A percentile compares a stretch with the other conserved stretches of the same genome.
Conservation (phyloP, 2,797 vertebrate species). For the Iguana delicatissima region DNA sequence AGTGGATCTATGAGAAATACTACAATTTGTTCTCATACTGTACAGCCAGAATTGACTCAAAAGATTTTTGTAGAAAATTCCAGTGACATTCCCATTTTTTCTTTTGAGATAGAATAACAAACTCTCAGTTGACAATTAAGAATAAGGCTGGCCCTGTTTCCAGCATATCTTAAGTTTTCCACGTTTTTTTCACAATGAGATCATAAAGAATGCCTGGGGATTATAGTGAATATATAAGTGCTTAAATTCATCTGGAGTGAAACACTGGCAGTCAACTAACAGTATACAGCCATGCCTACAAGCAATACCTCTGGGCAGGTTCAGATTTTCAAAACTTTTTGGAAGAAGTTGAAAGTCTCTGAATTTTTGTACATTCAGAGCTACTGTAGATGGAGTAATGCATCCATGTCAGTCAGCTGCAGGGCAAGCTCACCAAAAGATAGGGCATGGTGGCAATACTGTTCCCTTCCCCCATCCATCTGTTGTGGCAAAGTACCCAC, state of each 20-base stretch:
- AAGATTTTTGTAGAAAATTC: not conserved
- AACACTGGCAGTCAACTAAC: rapidly evolving
- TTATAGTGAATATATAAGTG: not conserved
- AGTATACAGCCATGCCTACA: rapidly evolving
- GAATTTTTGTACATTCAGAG: not conserved
- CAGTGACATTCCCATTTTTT: not conserved
- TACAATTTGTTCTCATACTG: not conserved
- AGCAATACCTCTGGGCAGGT: not conserved
- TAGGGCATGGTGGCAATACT: not conserved
- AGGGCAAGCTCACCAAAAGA: constrained; percentile 11
- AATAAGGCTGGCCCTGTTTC: not conserved
- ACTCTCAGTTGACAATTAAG: not conserved
- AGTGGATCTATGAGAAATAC: too few relatives aligned
- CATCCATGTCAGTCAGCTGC: not conserved
- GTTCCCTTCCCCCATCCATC: constrained; percentile 52
- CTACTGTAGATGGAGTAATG: not conserved
- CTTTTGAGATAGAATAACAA: not conserved
- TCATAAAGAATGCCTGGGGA: not conserved
- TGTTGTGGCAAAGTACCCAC: constrained; percentile 45
- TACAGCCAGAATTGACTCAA: not conserved
- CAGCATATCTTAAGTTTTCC: not conserved
- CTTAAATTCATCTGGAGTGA: not conserved
- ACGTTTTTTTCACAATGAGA: not conserved
- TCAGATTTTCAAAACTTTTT: not conserved
- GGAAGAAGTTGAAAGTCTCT: not conserved